Evolutionary conservation across 2,113 vertebrate genomes (phyloP).

Genomic region (Eudyptes chrysolophus): DNA sequence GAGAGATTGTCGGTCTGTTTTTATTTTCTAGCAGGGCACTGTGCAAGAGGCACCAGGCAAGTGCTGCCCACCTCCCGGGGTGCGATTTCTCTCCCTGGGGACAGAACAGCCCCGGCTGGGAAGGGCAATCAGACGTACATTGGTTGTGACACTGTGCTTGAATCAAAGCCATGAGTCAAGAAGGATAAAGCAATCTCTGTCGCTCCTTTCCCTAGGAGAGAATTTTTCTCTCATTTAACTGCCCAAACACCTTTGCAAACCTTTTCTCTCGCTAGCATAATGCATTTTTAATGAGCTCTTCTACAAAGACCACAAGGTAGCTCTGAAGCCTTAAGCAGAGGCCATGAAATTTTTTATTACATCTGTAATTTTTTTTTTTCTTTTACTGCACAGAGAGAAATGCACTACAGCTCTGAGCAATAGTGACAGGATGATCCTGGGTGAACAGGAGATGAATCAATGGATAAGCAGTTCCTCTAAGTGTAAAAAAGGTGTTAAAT

Average conservation of each 20-base stretch:
- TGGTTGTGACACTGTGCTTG: fast-evolving
- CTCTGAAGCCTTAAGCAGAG: background rate
- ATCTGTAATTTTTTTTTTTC: background rate
- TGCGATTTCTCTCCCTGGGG: background rate
- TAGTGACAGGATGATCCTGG: background rate
- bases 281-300: background rate
- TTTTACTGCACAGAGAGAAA: background rate
- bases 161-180: background rate
- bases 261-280: background rate
- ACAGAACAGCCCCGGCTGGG: fast-evolving
- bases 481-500: background rate
- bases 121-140: background rate
- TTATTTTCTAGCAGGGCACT: background rate
- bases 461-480: background rate
- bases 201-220: background rate
- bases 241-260: background rate
- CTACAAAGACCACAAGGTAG: background rate
- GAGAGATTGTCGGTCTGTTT: background rate
- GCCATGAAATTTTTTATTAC: background rate
- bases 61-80: background rate
- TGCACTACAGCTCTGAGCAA: background rate
- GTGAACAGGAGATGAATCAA: background rate
- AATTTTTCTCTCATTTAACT: background rate
- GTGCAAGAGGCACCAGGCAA: background rate
- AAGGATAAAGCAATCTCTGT: background rate